Evolutionary conservation across 2,113 vertebrate genomes (phyloP).

Genomic region (Scomber colias): DNA sequence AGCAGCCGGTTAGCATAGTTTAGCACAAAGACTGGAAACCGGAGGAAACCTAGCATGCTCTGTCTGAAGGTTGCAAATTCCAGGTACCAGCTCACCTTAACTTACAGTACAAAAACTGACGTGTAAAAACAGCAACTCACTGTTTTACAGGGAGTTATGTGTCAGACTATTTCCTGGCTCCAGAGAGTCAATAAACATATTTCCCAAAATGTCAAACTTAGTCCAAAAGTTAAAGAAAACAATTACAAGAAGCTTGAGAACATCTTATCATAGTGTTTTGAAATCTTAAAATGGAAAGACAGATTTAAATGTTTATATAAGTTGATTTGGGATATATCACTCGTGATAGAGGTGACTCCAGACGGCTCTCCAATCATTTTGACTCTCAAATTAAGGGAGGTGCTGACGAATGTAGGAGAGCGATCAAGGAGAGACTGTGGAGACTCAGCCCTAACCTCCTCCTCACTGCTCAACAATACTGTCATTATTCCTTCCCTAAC

Average conservation of each 20-base stretch:
- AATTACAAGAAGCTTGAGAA: neutral
- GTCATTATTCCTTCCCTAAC: constrained; percentile 72
- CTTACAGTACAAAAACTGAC: no score
- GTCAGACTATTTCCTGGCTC: no score
- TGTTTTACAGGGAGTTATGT: no score
- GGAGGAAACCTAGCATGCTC: no score
- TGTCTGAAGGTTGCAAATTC: no score
- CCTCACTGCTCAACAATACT: constrained; percentile 67
- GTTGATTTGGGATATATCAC: neutral
- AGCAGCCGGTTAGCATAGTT: no score
- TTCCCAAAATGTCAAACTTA: neutral
- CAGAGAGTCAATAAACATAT: neutral
- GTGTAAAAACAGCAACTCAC: no score
- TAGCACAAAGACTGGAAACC: no score
- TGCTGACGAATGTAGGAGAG: neutral
- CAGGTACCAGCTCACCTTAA: no score
- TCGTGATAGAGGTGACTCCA: neutral
- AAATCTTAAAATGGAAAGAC: neutral
- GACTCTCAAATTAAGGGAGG: constrained; percentile 10
- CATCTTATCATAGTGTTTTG: neutral
- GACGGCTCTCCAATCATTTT: neutral
- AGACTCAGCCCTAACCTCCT: constrained; percentile 43
- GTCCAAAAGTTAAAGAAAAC: neutral
- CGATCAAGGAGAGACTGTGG: constrained; percentile 44
- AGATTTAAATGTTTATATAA: no score